These are phyloP conservation scores for Rhagoletis zephyria DNA, from an alignment of 1,140 invertebrate genomes.

Conservation along the genomic window DNA sequence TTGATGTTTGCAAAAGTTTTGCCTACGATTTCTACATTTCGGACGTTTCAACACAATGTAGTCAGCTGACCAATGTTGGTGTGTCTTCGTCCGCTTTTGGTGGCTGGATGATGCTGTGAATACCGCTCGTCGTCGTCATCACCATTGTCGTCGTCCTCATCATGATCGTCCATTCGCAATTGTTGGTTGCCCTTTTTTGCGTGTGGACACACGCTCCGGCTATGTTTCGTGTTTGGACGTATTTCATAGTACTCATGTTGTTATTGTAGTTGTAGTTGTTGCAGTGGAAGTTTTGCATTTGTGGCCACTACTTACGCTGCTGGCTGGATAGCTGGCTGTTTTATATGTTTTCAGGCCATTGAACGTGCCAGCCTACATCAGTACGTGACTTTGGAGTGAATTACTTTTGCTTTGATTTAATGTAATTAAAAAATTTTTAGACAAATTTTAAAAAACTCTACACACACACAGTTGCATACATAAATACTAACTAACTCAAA, in stretches of 20 bases:
- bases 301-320: background rate
- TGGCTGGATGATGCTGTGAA: background rate
- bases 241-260: background rate
- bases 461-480: too few species aligned
- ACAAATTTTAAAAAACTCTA: constrained; percentile 57
- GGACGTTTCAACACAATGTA: constrained; percentile 40
- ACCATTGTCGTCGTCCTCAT: too few species aligned
- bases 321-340: background rate
- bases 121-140: background rate
- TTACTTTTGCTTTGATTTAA: constrained; percentile 72
- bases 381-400: constrained; percentile 71
- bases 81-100: constrained; percentile 35
- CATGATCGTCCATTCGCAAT: background rate
- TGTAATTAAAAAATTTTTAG: constrained; percentile 70
- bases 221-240: constrained; percentile 16
- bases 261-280: background rate
- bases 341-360: constrained; percentile 29
- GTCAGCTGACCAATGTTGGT: background rate
- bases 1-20: constrained; percentile 70
- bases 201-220: constrained; percentile 12
- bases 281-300: constrained; percentile 31
- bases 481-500: background rate
- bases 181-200: constrained; percentile 33
- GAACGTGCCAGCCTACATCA: constrained; percentile 43
- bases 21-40: constrained; percentile 61